Conservation (phyloP, 37 sponge, comb jelly and placozoan genomes). For the Lycopodina hypogea region DNA sequence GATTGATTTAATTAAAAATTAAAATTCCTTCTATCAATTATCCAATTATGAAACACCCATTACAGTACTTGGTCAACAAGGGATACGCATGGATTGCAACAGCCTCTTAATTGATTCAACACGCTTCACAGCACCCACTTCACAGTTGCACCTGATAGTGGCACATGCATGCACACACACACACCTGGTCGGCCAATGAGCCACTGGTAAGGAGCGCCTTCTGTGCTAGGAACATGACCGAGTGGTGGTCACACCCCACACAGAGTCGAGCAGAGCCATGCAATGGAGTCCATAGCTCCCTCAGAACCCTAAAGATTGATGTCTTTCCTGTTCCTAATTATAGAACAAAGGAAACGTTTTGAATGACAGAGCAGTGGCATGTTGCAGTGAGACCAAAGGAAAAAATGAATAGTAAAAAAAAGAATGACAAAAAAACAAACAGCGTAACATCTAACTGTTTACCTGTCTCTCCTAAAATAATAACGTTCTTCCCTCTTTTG, state of each 20-base stretch:
- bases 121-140: no score
- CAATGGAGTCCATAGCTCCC: conserved; percentile 52
- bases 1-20: neutral
- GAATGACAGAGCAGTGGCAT: neutral
- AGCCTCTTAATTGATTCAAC: no score
- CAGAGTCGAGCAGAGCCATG: conserved; percentile 30
- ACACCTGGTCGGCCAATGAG: conserved; percentile 77
- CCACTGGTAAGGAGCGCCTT: conserved; percentile 77
- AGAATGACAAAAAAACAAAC: no score
- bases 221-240: conserved; percentile 81
- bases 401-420: neutral
- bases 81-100: no score
- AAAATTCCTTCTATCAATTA: no score
- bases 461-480: conserved; percentile 74
- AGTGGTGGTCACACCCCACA: conserved; percentile 21
- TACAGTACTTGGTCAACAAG: no score
- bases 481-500: conserved; percentile 45
- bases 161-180: neutral
- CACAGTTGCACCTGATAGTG: no score
- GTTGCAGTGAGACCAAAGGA: neutral
- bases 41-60: no score
- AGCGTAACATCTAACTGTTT: no score
- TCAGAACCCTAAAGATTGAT: conserved; percentile 62
- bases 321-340: conserved; percentile 76
- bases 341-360: neutral